Evolutionary conservation across 2,113 vertebrate species (phyloP).

Genomic region (Chelonoidis abingdonii): DNA sequence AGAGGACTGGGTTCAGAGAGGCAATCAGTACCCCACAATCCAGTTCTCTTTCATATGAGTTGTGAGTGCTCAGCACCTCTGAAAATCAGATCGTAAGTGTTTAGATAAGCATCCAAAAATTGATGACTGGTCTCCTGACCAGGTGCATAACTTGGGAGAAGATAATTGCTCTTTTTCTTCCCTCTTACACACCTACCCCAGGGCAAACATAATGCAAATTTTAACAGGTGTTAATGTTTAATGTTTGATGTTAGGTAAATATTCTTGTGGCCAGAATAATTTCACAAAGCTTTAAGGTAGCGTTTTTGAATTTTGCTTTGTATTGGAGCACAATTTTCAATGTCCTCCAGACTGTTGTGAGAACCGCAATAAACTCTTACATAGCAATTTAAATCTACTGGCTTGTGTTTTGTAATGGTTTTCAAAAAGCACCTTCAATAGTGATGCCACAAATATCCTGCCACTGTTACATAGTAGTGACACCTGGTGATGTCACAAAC

Average conservation of each 20-base stretch:
- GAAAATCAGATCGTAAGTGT: neutral
- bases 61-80: neutral
- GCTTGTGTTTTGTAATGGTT: conserved; percentile 37
- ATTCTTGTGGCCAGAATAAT: conserved; percentile 60
- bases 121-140: conserved; percentile 9
- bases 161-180: conserved; percentile 68
- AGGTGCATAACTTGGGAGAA: neutral
- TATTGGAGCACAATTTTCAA: conserved; percentile 46
- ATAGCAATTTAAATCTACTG: too few relatives aligned
- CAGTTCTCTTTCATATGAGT: neutral
- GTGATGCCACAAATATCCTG: conserved; percentile 27
- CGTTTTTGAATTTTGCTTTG: conserved; percentile 68
- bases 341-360: conserved; percentile 52
- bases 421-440: conserved; percentile 31
- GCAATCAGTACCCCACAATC: neutral
- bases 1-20: neutral
- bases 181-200: conserved; percentile 52
- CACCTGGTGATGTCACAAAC: neutral
- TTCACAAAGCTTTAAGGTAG: conserved; percentile 61
- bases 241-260: conserved; percentile 68
- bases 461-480: neutral
- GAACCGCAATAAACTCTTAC: conserved; percentile 58
- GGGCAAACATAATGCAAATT: conserved; percentile 69
- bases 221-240: conserved; percentile 67
- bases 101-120: neutral